Evolutionary conservation across 2,797 vertebrate species (phyloP), one percentile per base, ranked within the genome.

Genomic region (Sebastes wilsoni): DNA sequence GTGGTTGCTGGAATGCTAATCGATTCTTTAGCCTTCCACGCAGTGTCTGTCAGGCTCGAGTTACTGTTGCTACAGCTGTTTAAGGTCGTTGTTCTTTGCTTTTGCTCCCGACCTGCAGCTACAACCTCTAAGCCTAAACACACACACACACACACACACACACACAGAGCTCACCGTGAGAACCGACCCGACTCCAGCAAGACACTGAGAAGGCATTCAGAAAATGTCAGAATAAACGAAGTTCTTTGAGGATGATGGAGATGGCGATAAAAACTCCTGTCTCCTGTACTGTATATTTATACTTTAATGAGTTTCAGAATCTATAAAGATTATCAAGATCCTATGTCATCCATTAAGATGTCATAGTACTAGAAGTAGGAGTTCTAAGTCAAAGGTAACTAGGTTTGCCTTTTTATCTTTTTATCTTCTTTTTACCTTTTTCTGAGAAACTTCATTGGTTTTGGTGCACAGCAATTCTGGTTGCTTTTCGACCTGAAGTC

Each of bases 11-110:
- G 88, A 87, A 86, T 86, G 88, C 88, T 84, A 79, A 90, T 89
- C 80, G 68, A 88, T 89, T 81, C 74, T 85, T 86, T 64, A 36
- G 74, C 77, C 67, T 79, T 77, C 49, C 64, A 75, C 72, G 42
- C 72, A 59, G 66, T 78, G 87, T 68, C 78, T 64, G 77, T 86
- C 77, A 72, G 90, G 92, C 82, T 96, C 91, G 5, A 20, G 92
- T 96, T 95, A 90, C 94, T 96, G 94, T 96, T 96, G 91, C 93
- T 92, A 91, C 95, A 96, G 96, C 96, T 96, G 96, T 89, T 94
- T 69, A 49, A 84, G 75, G 82, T 92, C 95, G 94, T 95, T 95
- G 90, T 91, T 88, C 92, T 94, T 94, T 93, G 89, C 80, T 85
- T 90, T 81, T 79, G 80, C 84, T 82, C 80, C 80, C 55, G 75